Conservation (phyloP, 1,140 invertebrate genomes). For the Dryas iulia region DNA sequence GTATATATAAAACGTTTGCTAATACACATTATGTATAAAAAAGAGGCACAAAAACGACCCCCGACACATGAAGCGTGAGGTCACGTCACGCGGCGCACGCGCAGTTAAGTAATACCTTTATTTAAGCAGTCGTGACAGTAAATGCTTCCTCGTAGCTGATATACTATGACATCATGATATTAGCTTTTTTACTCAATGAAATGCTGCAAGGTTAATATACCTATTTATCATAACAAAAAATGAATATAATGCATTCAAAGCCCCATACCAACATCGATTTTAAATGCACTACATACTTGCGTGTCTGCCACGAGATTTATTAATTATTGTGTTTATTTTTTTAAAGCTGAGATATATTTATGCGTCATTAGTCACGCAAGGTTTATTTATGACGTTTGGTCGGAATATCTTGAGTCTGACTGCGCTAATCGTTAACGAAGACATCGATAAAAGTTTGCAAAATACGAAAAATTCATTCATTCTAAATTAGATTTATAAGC, state of each 20-base stretch:
- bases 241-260: slow-evolving; percentile 8
- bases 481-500: slow-evolving; percentile 29
- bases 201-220: slow-evolving; percentile 38
- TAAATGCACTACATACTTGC: slow-evolving; percentile 17
- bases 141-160: slow-evolving; percentile 52
- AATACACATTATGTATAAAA: background rate
- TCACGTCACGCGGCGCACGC: slow-evolving; percentile 43
- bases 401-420: slow-evolving; percentile 41
- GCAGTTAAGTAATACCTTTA: slow-evolving; percentile 52
- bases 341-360: slow-evolving; percentile 18
- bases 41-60: slow-evolving; percentile 29
- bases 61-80: slow-evolving; percentile 43
- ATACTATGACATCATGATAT: slow-evolving; percentile 47
- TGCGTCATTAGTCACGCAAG: slow-evolving; percentile 19
- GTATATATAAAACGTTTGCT: background rate
- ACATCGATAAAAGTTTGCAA: background rate
- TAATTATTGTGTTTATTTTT: slow-evolving; percentile 18
- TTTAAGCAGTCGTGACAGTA: slow-evolving; percentile 52
- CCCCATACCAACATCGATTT: slow-evolving; percentile 15
- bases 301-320: slow-evolving; percentile 17
- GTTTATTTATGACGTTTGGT: slow-evolving; percentile 23
- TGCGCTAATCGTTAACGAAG: background rate
- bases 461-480: slow-evolving; percentile 4
- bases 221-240: slow-evolving; percentile 29
- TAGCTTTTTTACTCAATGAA: slow-evolving; percentile 42